A percentile compares a stretch with the other conserved stretches of the same genome.
Evolutionary conservation across 37 sponge, comb jelly and placozoan species (phyloP).

Genomic region (Eunapius fragilis): DNA sequence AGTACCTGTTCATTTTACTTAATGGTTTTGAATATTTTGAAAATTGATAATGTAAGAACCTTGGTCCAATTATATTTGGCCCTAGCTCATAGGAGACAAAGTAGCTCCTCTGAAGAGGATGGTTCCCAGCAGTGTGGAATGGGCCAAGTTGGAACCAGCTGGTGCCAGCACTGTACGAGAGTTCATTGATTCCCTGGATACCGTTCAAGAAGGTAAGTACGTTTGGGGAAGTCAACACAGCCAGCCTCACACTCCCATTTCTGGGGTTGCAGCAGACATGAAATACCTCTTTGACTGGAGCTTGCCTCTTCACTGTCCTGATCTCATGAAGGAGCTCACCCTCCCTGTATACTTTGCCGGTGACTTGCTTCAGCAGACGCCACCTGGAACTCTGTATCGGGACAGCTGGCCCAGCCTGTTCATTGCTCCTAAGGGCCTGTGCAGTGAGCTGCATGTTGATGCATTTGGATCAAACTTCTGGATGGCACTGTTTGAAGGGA

Average conservation of each 20-base stretch:
- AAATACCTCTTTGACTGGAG: conserved; percentile 88
- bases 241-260: neutral
- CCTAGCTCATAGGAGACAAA: conserved; percentile 53
- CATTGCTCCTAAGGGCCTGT: conserved; percentile 68
- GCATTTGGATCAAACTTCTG: conserved; percentile 92
- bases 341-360: conserved; percentile 70
- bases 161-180: conserved; percentile 31
- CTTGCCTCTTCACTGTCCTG: conserved; percentile 81
- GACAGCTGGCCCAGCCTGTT: conserved; percentile 92
- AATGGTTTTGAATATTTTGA: too few species aligned
- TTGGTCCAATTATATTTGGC: too few species aligned
- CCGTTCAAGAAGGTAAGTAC: neutral
- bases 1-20: too few species aligned
- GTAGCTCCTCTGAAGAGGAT: conserved; percentile 53
- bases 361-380: conserved; percentile 68
- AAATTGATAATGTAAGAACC: too few species aligned
- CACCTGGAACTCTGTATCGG: conserved; percentile 60
- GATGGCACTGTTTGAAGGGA: conserved; percentile 90
- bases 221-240: neutral
- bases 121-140: conserved; percentile 55
- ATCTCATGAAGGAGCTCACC: conserved; percentile 55
- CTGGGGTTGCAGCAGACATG: neutral
- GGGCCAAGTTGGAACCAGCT: conserved; percentile 72
- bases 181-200: conserved; percentile 58
- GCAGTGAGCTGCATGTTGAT: conserved; percentile 82